Evolutionary conservation across 2,797 vertebrate species (phyloP), one percentile per base, ranked within the genome.

Genomic region (Chelidonichthys spinosus): DNA sequence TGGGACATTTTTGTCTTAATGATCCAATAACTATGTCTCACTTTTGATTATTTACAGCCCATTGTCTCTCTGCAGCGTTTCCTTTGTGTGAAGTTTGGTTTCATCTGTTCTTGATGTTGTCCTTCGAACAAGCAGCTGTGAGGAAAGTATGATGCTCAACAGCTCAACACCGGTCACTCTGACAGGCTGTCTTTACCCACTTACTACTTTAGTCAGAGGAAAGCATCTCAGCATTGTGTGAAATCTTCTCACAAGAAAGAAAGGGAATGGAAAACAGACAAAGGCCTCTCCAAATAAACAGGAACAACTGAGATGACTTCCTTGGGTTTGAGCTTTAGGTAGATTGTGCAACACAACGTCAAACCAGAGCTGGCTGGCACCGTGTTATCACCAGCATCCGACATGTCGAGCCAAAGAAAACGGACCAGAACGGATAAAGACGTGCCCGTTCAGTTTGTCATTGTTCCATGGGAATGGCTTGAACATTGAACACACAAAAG

Each of bases 81-180:
- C 61, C 47, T 61, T 79, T 43, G 61, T 14, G 36, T 42, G 1
- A 61, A 47, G 44, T 72, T 56, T 54, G 52, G 25, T 33, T 81
- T 73, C 52, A 59, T 73, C 17, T 50, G 53, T 77, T 65, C 36
- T 61, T 5, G 36, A n/a, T 70, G 54, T 33, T 70, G 53, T 75
- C 62, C 79, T 67, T 56, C 62, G 50, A 59, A 53, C 65, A 52
- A 75, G 69, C 40, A 65, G 54, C 44, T 76, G 59, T 67, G 60
- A 70, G 70, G 61, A 79, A 60, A 81, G 54, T 25, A 84, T 82
- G 73, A 79, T 58, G 72, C 62, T 61, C 72, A 79, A 47, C 74
- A 73, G 62, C 55, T 43, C 76, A 58, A 55, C 61, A 69, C 74
- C 15, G 32, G 63, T 69, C 78, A 65, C 65, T 82, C 72, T 62